A percentile compares a stretch with the other conserved stretches of the same genome.
These are phyloP conservation scores for Nettapus auritus DNA, from an alignment of 2,113 vertebrate genomes.

Conservation along the genomic window DNA sequence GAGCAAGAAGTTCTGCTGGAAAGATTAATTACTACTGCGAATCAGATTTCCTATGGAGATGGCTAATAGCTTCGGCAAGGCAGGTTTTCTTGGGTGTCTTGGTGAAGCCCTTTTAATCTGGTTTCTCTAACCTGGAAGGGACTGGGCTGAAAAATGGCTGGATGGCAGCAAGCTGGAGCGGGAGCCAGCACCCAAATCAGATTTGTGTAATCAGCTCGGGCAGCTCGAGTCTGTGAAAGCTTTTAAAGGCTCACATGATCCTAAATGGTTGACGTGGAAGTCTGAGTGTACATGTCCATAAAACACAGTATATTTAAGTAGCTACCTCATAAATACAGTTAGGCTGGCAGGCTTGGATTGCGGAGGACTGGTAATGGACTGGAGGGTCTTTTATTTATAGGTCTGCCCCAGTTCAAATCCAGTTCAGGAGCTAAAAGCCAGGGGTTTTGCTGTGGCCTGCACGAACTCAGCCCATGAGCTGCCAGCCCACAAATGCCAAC, in stretches of 20 bases:
- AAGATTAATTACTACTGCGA: not conserved
- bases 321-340: not conserved
- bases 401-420: not conserved
- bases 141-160: not conserved
- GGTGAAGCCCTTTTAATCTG: not conserved
- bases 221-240: not conserved
- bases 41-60: not conserved
- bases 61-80: not conserved
- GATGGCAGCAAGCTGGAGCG: not conserved
- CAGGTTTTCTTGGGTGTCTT: not conserved
- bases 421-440: not conserved
- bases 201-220: not conserved
- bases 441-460: not conserved
- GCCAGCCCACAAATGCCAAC: not conserved
- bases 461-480: not conserved
- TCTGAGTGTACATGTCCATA: not conserved
- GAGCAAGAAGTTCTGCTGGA: not conserved
- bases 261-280: not conserved
- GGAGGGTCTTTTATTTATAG: not conserved
- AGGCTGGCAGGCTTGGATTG: not conserved
- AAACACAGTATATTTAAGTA: not conserved
- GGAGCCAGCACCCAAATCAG: constrained; percentile 37
- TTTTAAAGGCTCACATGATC: constrained; percentile 12
- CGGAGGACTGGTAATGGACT: not conserved
- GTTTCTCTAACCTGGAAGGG: not conserved